These are phyloP conservation scores for Noturus placidus DNA, from an alignment of 2,113 vertebrate species.

Conservation along the genomic window DNA sequence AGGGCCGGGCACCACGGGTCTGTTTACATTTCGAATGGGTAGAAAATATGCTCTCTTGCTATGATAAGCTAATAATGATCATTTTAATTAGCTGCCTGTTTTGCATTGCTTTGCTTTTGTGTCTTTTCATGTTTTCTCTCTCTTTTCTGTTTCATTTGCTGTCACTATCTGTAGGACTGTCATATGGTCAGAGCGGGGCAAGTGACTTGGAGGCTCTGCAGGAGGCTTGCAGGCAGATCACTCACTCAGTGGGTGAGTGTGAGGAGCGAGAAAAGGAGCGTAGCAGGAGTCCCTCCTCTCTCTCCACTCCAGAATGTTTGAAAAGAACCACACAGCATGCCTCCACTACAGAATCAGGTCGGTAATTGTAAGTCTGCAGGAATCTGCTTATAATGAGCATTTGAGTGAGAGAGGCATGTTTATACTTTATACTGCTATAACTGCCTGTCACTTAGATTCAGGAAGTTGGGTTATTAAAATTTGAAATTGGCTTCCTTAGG, in stretches of 20 bases:
- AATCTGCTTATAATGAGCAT: not conserved
- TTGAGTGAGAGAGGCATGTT: not conserved
- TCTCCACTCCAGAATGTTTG: conserved; percentile 35
- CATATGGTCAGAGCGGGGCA: conserved; percentile 72
- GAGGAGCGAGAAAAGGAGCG: conserved; percentile 56
- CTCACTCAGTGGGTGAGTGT: conserved; percentile 69
- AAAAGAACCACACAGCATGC: conserved; percentile 52
- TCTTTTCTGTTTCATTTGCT: not conserved
- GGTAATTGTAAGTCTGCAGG: not conserved
- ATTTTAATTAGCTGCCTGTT: not conserved
- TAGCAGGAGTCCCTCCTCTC: conserved; percentile 34
- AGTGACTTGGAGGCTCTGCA: conserved; percentile 85
- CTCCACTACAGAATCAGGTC: conserved; percentile 71
- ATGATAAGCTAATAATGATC: not conserved
- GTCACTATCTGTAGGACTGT: conserved; percentile 52
- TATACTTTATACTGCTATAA: not conserved
- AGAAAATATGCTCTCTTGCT: not conserved
- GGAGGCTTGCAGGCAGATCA: conserved; percentile 79
- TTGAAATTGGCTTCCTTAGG: not conserved
- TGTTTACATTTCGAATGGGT: not conserved
- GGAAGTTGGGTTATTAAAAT: not conserved
- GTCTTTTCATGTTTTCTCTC: not conserved
- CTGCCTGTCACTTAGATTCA: not conserved
- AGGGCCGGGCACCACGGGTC: conserved; percentile 63
- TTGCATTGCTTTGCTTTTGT: not conserved